Evolutionary conservation across 2,888 invertebrate genomes (phyloP).

Genomic region (Lasiommata megera): DNA sequence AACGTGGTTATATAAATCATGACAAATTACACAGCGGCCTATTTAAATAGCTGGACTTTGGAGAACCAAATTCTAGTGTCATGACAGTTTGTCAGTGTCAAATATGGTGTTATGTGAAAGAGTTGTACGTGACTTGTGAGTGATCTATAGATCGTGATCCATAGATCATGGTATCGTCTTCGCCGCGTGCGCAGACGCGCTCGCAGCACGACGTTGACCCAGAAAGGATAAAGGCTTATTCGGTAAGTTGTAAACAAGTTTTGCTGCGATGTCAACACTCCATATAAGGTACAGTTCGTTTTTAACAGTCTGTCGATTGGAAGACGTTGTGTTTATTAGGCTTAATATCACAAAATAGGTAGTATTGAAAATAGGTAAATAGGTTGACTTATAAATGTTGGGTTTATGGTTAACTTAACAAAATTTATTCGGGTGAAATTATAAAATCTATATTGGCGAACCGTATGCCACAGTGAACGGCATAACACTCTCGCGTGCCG

Average conservation of each 20-base stretch:
- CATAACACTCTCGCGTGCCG: too few relatives aligned
- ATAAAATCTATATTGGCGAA: too few relatives aligned
- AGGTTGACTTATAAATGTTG: too few relatives aligned
- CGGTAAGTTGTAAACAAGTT: conserved; percentile 53
- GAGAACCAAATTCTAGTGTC: conserved; percentile 7
- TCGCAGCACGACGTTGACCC: conserved; percentile 74
- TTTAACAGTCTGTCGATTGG: not conserved
- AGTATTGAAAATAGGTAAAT: too few relatives aligned
- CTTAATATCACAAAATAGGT: not conserved
- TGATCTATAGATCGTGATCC: conserved; percentile 61
- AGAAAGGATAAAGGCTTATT: conserved; percentile 75
- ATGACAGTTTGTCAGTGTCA: conserved; percentile 12
- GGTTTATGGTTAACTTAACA: too few relatives aligned
- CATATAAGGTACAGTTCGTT: not conserved
- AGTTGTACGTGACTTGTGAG: conserved; percentile 25
- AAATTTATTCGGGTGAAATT: too few relatives aligned
- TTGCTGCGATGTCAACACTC: conserved; percentile 4
- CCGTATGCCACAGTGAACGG: too few relatives aligned
- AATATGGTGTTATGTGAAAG: conserved; percentile 18
- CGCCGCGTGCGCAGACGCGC: conserved; percentile 73
- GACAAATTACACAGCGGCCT: not conserved
- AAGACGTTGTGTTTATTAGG: not conserved
- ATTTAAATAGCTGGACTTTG: not conserved
- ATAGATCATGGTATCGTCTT: conserved; percentile 79
- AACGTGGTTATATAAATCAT: too few relatives aligned